A percentile compares a stretch with the other conserved stretches of the same genome.
Evolutionary conservation across 2,888 invertebrate genomes (phyloP).

Genomic region (Caenorhabditis parvicauda): DNA sequence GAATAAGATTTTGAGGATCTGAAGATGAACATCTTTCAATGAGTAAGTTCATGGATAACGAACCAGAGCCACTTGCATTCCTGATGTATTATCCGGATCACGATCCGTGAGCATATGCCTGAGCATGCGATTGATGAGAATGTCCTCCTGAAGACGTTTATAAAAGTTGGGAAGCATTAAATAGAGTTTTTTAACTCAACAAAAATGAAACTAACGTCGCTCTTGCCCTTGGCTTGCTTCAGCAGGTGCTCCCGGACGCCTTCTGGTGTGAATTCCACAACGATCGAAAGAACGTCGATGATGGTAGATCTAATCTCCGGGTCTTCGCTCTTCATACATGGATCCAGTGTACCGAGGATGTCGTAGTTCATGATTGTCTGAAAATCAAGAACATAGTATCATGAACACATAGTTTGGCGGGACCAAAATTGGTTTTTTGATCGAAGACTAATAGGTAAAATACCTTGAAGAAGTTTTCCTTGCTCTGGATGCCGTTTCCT

Average conservation of each 20-base stretch:
- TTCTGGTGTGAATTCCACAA: slow-evolving; percentile 96
- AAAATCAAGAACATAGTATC: slow-evolving; percentile 19
- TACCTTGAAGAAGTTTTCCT: slow-evolving; percentile 92
- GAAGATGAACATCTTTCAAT: slow-evolving; percentile 5
- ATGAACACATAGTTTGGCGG: neutral
- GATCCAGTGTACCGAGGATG: slow-evolving; percentile 56
- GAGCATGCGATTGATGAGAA: slow-evolving; percentile 86
- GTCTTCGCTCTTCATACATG: slow-evolving; percentile 71
- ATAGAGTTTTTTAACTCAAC: slow-evolving; percentile 16
- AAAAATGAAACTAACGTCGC: slow-evolving; percentile 18
- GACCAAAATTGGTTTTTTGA: neutral
- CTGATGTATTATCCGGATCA: slow-evolving; percentile 89
- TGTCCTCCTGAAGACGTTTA: slow-evolving; percentile 75
- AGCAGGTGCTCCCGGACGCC: slow-evolving; percentile 94
- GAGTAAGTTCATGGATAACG: too few species aligned
- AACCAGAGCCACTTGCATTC: slow-evolving; percentile 89
- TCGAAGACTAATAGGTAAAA: slow-evolving; percentile 1
- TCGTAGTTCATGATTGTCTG: slow-evolving; percentile 53
- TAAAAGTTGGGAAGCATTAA: neutral
- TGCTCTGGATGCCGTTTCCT: slow-evolving; percentile 91
- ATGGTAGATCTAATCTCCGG: slow-evolving; percentile 91
- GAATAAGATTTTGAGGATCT: slow-evolving; percentile 51
- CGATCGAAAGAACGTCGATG: slow-evolving; percentile 86
- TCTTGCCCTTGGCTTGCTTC: slow-evolving; percentile 77
- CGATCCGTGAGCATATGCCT: slow-evolving; percentile 95